A percentile compares a stretch with the other conserved stretches of the same genome.
These are phyloP conservation scores for Leptestheria dahalacensis DNA, from an alignment of 1,140 invertebrate species.

Conservation along the genomic window DNA sequence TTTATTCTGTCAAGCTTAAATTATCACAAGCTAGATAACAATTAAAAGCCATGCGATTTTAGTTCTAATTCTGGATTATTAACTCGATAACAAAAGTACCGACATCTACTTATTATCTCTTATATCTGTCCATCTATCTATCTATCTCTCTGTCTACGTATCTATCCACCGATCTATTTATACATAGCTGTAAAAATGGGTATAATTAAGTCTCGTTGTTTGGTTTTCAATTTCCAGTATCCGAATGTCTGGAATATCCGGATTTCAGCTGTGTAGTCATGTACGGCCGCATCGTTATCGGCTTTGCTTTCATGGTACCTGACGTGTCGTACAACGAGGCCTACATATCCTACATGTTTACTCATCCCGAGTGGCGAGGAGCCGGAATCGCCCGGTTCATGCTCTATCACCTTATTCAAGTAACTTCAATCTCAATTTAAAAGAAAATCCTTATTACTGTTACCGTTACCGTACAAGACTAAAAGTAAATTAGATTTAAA, in stretches of 20 bases:
- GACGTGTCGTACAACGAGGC: constrained; percentile 65
- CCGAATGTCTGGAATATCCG: constrained; percentile 75
- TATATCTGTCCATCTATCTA: too few species aligned
- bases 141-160: too few species aligned
- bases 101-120: constrained; percentile 16
- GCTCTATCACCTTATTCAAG: constrained; percentile 78
- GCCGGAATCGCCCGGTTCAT: constrained; percentile 72
- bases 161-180: constrained; percentile 9
- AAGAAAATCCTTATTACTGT: too few species aligned
- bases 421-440: constrained; percentile 25
- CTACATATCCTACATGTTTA: constrained; percentile 78
- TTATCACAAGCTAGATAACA: too few species aligned
- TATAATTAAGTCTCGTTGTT: neutral
- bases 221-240: constrained; percentile 42
- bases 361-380: constrained; percentile 67
- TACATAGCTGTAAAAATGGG: constrained; percentile 2
- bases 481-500: neutral
- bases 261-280: constrained; percentile 79
- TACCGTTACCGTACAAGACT: too few species aligned
- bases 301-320: constrained; percentile 76
- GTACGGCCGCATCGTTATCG: constrained; percentile 68
- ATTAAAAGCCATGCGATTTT: too few species aligned
- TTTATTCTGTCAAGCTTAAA: too few species aligned
- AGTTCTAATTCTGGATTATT: too few species aligned
- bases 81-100: too few species aligned